phyloP scores from a whole-genome alignment of 30 jellyfish, hydroid and myxozoan genomes.

The Sanderia malayensis region DNA sequence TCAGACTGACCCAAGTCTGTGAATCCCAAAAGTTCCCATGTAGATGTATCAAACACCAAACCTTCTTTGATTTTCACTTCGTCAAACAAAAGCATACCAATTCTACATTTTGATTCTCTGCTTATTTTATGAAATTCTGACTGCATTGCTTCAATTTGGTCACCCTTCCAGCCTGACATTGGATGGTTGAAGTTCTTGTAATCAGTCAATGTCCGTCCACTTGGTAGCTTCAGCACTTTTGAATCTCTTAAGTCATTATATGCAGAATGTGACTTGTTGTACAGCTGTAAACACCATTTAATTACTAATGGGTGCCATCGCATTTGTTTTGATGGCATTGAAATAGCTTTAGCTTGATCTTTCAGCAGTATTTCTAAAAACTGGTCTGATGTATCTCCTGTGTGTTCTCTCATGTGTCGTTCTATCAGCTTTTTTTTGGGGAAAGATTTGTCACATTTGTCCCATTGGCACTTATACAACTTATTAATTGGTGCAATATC shows the following conservation, averaged over 20 bases:
- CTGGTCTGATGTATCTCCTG: neutral
- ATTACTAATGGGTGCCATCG: conserved; percentile 16
- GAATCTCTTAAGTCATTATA: conserved; percentile 1
- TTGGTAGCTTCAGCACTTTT: conserved; percentile 1
- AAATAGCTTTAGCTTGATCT: conserved; percentile 19
- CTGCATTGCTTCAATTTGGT: neutral
- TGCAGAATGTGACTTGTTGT: conserved; percentile 11
- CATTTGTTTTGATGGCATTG: conserved; percentile 2
- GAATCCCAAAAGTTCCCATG: conserved; percentile 12
- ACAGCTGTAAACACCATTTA: conserved; percentile 6
- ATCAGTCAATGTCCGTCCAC: conserved; percentile 13
- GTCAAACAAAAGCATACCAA: conserved; percentile 8
- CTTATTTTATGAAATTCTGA: neutral
- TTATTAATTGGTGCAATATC: neutral
- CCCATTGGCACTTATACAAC: neutral
- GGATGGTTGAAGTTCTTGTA: conserved; percentile 10
- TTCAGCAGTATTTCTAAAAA: conserved; percentile 5
- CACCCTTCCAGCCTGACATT: neutral
- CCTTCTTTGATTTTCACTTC: conserved; percentile 4
- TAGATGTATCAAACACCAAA: neutral
- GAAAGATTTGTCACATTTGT: neutral
- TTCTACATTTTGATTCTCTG: neutral
- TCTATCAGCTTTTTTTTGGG: conserved; percentile 7
- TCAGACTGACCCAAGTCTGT: neutral
- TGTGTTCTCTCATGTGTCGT: conserved; percentile 1